Base-by-base conservation (phyloP, 2,888 invertebrate genomes). In the Drosophila greeni region DNA sequence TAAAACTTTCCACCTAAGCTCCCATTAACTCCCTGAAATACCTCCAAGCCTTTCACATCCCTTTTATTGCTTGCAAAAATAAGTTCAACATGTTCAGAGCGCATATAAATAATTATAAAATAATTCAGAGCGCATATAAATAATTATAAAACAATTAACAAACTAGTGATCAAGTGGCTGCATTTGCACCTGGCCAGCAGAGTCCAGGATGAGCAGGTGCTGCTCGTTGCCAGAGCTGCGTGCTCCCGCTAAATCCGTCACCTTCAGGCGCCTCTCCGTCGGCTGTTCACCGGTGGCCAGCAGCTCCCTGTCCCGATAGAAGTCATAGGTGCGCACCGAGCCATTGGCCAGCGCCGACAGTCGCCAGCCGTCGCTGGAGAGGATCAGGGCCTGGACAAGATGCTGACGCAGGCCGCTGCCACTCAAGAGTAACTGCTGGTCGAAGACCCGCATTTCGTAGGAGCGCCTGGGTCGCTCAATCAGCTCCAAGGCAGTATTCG, bases 271-370 rank as follows among this genome's bases (percentile, higher is more conserved):
- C 1, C 40, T 48, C 20, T 67, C 39, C n/a, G 29, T 14, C 29
- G 47, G 29, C 2, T 26, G 47, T 2, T 12, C 37, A 9, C 53
- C 24, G 9, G 51, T 52, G 0, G 24, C 2, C 2, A 83, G 37
- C 57, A 84, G 37, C 59, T 87, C 87, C 0, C 74, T 77, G 42
- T 88, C 88, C 48, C 82, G 62, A 52, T 75, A 83, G 51, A 88
- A 88, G 55, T 88, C 87, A 54, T 86, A 88, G 7, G 71, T 59
- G 9, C 87, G 82, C 18, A 88, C 57, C 12, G 72, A 55, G 0
- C 87, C 86, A 73, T 88, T 85, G 1, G 85, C 72, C 14, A 88
- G 64, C n/a, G 86, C 86, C 57, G 87, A 87, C 5, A 88, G 58
- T 5, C 75, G 79, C 82, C 85, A 86, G 1, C 86, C 86, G 60